phyloP scores from a whole-genome alignment of 2,888 invertebrate genomes.

The Rhabditophanes sp. region DNA sequence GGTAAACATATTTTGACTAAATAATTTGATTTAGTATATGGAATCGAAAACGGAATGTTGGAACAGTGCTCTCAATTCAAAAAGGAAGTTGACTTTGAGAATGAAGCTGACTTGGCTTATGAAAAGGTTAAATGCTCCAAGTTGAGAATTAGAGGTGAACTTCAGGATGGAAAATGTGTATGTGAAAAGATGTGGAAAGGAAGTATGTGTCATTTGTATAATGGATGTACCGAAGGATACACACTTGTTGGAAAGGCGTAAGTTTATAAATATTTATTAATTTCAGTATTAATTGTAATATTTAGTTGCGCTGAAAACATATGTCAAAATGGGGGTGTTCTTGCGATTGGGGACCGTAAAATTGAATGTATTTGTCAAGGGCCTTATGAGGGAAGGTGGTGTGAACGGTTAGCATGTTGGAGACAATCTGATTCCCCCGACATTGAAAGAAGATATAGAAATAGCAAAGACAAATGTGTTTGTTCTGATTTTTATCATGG shows the following conservation, averaged over 20 bases:
- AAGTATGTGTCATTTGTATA: conserved; percentile 29
- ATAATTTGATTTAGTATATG: too few relatives aligned
- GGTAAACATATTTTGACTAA: too few relatives aligned
- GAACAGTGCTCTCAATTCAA: too few relatives aligned
- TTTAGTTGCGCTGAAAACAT: conserved; percentile 32
- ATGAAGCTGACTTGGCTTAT: too few relatives aligned
- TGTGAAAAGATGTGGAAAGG: conserved; percentile 31
- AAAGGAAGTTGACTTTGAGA: too few relatives aligned
- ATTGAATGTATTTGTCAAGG: conserved; percentile 37
- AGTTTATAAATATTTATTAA: conserved; percentile 9
- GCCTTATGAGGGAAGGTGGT: conserved; percentile 38
- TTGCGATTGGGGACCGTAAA: conserved; percentile 28
- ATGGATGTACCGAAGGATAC: conserved; percentile 23
- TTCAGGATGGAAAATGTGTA: too few relatives aligned
- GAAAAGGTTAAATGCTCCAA: too few relatives aligned
- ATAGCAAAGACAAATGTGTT: conserved; percentile 21
- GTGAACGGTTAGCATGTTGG: conserved; percentile 39
- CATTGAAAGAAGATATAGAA: conserved; percentile 20
- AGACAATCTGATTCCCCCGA: conserved; percentile 13
- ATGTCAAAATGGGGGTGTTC: conserved; percentile 32
- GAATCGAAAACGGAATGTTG: too few relatives aligned
- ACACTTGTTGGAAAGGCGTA: conserved; percentile 21
- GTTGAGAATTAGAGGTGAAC: too few relatives aligned
- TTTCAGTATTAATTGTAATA: conserved; percentile 2
- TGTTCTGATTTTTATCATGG: too few relatives aligned